Conservation (phyloP, 2,113 vertebrate genomes). For the Anguilla japonica region DNA sequence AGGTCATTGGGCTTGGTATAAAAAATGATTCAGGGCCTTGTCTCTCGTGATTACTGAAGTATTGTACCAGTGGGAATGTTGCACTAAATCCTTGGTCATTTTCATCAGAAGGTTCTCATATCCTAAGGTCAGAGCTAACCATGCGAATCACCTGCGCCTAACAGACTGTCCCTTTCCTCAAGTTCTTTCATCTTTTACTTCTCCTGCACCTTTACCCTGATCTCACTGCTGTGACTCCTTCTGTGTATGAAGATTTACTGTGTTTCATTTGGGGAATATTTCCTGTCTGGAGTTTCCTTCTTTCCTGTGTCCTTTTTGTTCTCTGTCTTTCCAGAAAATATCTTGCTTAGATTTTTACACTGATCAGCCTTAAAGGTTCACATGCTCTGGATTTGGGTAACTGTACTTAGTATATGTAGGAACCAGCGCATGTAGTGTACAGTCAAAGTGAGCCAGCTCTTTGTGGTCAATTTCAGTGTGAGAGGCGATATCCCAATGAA, state of each 20-base stretch:
- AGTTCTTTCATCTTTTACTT: neutral
- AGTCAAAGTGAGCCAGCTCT: constrained; percentile 23
- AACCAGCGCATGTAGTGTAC: constrained; percentile 18
- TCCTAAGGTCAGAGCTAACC: constrained; percentile 24
- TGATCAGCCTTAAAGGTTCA: neutral
- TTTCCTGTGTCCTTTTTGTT: constrained; percentile 6
- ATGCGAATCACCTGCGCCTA: constrained; percentile 14
- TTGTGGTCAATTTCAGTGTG: constrained; percentile 42
- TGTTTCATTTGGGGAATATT: constrained; percentile 26
- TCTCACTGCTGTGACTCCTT: neutral
- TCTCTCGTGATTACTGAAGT: constrained; percentile 37
- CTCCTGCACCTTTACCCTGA: constrained; percentile 2
- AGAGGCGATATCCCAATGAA: constrained; percentile 57
- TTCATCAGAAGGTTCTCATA: constrained; percentile 7
- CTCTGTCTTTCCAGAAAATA: constrained; percentile 28
- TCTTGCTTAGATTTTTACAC: constrained; percentile 7
- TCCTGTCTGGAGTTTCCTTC: neutral
- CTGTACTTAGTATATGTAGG: neutral
- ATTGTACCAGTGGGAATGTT: constrained; percentile 41
- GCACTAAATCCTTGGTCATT: constrained; percentile 13
- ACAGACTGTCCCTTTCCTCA: constrained; percentile 16
- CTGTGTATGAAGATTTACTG: neutral
- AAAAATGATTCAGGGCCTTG: constrained; percentile 45
- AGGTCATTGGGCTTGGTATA: constrained; percentile 35
- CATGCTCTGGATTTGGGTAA: neutral